These are phyloP conservation scores for Onychomys torridus DNA, from an alignment of 2,797 vertebrate genomes.

Conservation along the genomic window DNA sequence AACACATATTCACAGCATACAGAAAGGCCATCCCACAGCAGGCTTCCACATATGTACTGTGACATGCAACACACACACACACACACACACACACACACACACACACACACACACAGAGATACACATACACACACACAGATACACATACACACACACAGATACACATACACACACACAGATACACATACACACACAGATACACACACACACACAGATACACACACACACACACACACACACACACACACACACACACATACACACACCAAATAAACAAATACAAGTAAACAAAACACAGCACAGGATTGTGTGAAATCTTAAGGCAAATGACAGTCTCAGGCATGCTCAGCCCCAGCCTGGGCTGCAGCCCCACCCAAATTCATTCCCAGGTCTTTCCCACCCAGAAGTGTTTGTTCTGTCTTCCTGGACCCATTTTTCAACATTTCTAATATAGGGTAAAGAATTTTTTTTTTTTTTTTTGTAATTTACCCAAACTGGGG, in stretches of 20 bases:
- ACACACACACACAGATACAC: no score
- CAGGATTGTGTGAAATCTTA: not conserved
- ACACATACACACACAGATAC: not conserved
- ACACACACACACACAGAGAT: no score
- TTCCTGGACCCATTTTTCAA: no score
- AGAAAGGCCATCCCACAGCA: no score
- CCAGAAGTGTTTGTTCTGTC: not conserved
- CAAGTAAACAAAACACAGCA: not conserved
- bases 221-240: no score
- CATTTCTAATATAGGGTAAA: not conserved
- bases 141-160: not conserved
- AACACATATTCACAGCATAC: no score
- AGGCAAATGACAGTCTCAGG: not conserved
- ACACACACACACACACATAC: not conserved
- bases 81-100: not conserved
- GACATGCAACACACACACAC: no score
- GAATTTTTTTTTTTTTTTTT: not conserved
- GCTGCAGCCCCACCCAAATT: not conserved
- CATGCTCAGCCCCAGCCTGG: not conserved
- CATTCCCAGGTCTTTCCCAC: not conserved
- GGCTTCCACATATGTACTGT: no score
- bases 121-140: no score
- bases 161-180: not conserved
- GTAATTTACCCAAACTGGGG: not conserved
- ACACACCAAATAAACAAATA: not conserved